phyloP scores from a whole-genome alignment of 2,797 vertebrate species.

The Chelidonichthys spinosus region DNA sequence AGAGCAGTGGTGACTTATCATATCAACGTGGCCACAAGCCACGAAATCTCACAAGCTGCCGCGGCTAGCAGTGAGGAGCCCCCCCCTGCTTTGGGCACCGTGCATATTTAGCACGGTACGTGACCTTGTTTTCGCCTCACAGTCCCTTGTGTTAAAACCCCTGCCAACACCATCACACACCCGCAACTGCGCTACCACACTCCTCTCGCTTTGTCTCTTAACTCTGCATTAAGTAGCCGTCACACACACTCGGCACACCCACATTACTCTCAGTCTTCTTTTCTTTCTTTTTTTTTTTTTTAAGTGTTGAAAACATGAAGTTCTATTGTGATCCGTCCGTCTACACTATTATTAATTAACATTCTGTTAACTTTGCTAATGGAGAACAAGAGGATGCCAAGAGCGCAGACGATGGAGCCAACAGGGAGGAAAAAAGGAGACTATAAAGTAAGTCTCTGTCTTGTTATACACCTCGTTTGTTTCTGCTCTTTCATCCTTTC shows the following conservation, averaged over 20 bases:
- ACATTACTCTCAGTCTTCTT: conserved; percentile 16
- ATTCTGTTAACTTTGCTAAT: conserved; percentile 39
- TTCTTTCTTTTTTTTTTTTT: not conserved
- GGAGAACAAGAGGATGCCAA: conserved; percentile 30
- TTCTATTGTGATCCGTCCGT: conserved; percentile 25
- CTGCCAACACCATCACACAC: conserved; percentile 78
- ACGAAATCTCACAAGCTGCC: conserved; percentile 44
- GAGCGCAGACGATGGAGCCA: conserved; percentile 18
- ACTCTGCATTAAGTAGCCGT: not conserved
- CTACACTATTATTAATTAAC: conserved; percentile 38
- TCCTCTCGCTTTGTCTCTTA: conserved; percentile 18
- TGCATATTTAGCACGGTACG: conserved; percentile 51
- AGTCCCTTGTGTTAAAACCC: conserved; percentile 37
- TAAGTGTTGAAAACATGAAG: conserved; percentile 18
- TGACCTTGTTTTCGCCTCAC: conserved; percentile 68
- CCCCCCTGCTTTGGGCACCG: conserved; percentile 17
- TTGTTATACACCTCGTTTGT: conserved; percentile 23
- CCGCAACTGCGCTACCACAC: conserved; percentile 15
- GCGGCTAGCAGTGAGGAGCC: conserved; percentile 48
- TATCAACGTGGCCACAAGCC: conserved; percentile 45
- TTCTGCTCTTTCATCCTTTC: conserved; percentile 30
- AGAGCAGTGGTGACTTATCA: conserved; percentile 44
- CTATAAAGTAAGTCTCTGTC: conserved; percentile 15
- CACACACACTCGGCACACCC: conserved; percentile 3
- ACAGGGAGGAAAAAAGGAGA: conserved; percentile 17